Conservation (phyloP, 2,113 vertebrate species). For the Tapirus terrestris region DNA sequence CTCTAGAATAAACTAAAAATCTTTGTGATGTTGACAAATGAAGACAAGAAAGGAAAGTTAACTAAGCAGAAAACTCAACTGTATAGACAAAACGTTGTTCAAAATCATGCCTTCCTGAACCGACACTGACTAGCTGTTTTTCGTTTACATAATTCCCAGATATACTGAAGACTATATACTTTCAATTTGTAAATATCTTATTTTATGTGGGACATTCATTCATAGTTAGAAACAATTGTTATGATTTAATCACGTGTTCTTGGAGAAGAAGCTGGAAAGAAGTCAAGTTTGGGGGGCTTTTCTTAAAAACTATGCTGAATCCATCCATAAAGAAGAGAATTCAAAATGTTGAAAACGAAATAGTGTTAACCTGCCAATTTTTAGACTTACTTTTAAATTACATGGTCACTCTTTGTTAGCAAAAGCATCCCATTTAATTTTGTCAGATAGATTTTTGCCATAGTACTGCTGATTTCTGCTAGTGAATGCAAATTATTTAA, state of each 20-base stretch:
- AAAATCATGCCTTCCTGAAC: background rate
- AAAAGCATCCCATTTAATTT: constrained; percentile 32
- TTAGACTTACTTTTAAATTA: background rate
- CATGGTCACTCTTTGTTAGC: background rate
- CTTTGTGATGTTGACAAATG: constrained; percentile 4
- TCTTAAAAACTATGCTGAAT: background rate
- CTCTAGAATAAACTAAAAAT: constrained; percentile 14
- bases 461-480: constrained; percentile 21
- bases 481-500: constrained; percentile 53
- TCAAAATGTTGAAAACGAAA: constrained; percentile 31
- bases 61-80: constrained; percentile 19
- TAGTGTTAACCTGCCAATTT: background rate
- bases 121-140: background rate
- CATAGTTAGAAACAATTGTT: constrained; percentile 26
- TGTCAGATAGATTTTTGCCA: constrained; percentile 24
- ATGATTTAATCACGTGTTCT: background rate
- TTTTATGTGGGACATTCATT: background rate
- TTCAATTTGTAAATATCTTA: background rate
- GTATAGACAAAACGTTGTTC: constrained; percentile 16
- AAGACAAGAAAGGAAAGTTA: constrained; percentile 43
- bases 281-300: background rate
- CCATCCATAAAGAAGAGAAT: constrained; percentile 11
- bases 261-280: background rate
- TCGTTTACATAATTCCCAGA: constrained; percentile 20
- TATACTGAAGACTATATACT: background rate